Evolutionary conservation across 2,113 vertebrate species (phyloP), one percentile per base, ranked within the genome.

Genomic region (Poeciliopsis turrubarensis): DNA sequence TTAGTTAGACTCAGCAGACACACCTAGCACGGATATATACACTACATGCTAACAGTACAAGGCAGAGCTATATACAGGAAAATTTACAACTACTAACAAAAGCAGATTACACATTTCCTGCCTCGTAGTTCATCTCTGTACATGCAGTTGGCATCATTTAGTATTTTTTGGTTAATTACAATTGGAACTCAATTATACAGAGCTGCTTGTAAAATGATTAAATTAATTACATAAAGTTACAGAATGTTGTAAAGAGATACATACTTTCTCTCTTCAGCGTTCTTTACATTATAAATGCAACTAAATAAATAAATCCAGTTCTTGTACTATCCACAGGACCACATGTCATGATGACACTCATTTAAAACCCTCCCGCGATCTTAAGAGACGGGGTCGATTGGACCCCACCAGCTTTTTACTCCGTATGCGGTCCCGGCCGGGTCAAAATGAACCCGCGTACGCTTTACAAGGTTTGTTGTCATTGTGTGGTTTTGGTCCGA

Each of bases 211-310:
- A 72, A 78, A 80, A 63, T 84, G 74, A 83, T 44, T 60, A 60
- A 87, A 57, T 25, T n/a, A 57, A 57, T 57, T 57, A 57, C 51
- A 57, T 9, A 57, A 57, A 57, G 51, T 80, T 64, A 89, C 73
- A 80, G 87, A 78, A 85, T 77, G 84, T 60, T 72, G 75, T 89
- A 81, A 86, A 79, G 29, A 87, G 26, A 83, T 68, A 79, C 30
- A 82, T 77, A 31, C 64, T 66, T 67, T 5, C 0, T 64, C 72
- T 87, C 68, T 65, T 37, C 70, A 30, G 66, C 60, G 32, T 37
- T 68, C 60, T 87, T 80, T 78, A 87, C 60, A 87, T 74, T 32
- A 85, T 64, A 73, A 47, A 77, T 67, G 31, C 71, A 81, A 72
- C 74, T 62, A 87, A 80, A 78, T 83, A 73, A 60, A 72, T 76